Evolutionary conservation across 2,888 invertebrate species (phyloP).

Genomic region (Eilema sororculum): DNA sequence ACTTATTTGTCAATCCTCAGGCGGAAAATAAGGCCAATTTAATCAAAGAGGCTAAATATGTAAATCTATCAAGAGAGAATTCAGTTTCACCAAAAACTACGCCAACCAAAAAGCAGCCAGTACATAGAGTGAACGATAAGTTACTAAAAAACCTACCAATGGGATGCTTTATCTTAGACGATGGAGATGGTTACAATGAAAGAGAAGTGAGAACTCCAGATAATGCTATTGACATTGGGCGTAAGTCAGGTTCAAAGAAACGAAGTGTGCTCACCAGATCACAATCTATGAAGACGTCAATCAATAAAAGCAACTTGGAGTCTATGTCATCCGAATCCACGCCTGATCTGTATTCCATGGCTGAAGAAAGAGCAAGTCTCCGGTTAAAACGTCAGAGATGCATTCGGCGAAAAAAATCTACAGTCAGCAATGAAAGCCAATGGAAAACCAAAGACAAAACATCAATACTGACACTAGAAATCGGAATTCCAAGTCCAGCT

Average conservation of each 20-base stretch:
- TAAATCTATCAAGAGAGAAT: constrained; percentile 79
- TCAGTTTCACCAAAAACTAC: constrained; percentile 78
- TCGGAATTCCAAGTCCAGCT: constrained; percentile 80
- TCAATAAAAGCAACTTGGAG: constrained; percentile 62
- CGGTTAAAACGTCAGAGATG: constrained; percentile 86
- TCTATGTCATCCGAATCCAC: constrained; percentile 73
- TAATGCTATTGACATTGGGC: constrained; percentile 54
- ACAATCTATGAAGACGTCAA: constrained; percentile 72
- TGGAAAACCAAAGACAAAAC: constrained; percentile 69
- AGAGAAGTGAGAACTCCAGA: constrained; percentile 84
- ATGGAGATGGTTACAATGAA: constrained; percentile 82
- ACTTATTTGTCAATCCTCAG: constrained; percentile 78
- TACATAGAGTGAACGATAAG: constrained; percentile 74
- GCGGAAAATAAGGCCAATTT: constrained; percentile 77
- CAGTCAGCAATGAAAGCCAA: constrained; percentile 76
- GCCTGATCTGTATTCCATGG: constrained; percentile 70
- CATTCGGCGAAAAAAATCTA: constrained; percentile 85
- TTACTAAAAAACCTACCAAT: constrained; percentile 79
- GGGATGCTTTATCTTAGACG: constrained; percentile 81
- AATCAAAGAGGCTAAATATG: constrained; percentile 80
- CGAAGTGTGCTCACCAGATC: constrained; percentile 67
- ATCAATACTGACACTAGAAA: constrained; percentile 75
- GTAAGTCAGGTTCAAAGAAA: constrained; percentile 47
- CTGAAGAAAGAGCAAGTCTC: constrained; percentile 66
- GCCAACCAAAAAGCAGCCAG: constrained; percentile 72